Conservation (phyloP, 2,797 vertebrate genomes). For the Cichlasoma orientale region DNA sequence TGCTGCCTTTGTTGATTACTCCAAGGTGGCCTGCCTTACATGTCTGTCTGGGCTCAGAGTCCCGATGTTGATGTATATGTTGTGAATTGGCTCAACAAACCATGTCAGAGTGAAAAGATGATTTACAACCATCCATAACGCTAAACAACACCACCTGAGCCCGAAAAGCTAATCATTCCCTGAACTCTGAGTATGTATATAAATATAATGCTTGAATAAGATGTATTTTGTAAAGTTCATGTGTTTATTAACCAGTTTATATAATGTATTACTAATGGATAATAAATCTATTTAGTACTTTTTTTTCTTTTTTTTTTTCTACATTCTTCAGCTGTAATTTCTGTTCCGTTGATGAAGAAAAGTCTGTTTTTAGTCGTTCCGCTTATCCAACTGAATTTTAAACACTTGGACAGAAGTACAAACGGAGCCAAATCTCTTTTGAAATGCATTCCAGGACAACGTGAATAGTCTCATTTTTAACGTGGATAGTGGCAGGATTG, state of each 20-base stretch:
- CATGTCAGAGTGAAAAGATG: not conserved
- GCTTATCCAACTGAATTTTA: not conserved
- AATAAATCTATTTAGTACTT: slow-evolving; percentile 68
- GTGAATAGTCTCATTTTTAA: not conserved
- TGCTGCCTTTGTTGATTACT: slow-evolving; percentile 11
- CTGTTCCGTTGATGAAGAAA: not conserved
- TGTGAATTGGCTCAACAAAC: slow-evolving; percentile 17
- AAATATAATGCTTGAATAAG: slow-evolving; percentile 47
- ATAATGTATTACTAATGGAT: slow-evolving; percentile 62
- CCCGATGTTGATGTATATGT: slow-evolving; percentile 3
- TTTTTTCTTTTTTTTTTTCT: slow-evolving; percentile 58
- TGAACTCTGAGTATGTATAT: slow-evolving; percentile 39
- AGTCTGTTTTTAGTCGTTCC: not conserved
- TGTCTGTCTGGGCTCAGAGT: slow-evolving; percentile 1
- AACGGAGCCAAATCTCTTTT: not conserved
- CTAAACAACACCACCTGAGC: slow-evolving; percentile 41
- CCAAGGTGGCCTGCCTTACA: slow-evolving; percentile 12
- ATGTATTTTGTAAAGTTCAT: slow-evolving; percentile 64
- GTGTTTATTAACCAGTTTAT: slow-evolving; percentile 73
- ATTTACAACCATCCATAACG: slow-evolving; percentile 1
- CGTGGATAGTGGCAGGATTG: not conserved
- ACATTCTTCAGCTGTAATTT: slow-evolving; percentile 21
- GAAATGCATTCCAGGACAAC: slow-evolving; percentile 34
- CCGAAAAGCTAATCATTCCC: slow-evolving; percentile 65
- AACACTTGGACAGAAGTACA: not conserved